Conservation (phyloP, 2,888 invertebrate species). For the Drosophila rubida region DNA sequence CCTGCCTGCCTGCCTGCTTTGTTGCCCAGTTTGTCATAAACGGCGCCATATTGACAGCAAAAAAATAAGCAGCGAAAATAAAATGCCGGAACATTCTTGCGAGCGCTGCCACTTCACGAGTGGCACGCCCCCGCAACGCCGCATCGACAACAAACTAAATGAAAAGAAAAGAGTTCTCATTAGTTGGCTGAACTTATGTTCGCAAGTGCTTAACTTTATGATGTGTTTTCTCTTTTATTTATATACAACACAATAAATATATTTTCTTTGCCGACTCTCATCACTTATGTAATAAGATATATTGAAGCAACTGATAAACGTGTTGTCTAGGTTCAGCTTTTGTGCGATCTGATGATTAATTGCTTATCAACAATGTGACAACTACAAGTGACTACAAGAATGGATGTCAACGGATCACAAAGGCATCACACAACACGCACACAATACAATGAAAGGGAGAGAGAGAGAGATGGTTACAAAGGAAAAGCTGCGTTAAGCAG, state of each 20-base stretch:
- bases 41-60: constrained; percentile 71
- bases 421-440: not conserved
- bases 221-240: not conserved
- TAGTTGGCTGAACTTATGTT: constrained; percentile 2
- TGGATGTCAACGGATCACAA: not conserved
- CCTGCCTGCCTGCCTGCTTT: constrained; percentile 37
- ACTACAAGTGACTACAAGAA: constrained; percentile 7
- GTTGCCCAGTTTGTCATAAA: constrained; percentile 70
- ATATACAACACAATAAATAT: not conserved
- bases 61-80: constrained; percentile 22
- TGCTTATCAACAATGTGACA: constrained; percentile 7
- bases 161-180: constrained; percentile 7
- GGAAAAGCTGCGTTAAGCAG: not conserved
- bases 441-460: not conserved
- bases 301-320: not conserved
- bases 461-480: no score
- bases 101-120: not conserved
- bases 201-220: not conserved
- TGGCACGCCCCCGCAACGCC: constrained; percentile 6
- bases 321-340: not conserved
- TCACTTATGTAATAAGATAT: not conserved
- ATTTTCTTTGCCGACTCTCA: not conserved
- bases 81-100: not conserved
- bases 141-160: not conserved
- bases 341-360: constrained; percentile 18